These are phyloP conservation scores for Odocoileus virginianus DNA, from an alignment of 2,113 vertebrate species.

Conservation along the genomic window DNA sequence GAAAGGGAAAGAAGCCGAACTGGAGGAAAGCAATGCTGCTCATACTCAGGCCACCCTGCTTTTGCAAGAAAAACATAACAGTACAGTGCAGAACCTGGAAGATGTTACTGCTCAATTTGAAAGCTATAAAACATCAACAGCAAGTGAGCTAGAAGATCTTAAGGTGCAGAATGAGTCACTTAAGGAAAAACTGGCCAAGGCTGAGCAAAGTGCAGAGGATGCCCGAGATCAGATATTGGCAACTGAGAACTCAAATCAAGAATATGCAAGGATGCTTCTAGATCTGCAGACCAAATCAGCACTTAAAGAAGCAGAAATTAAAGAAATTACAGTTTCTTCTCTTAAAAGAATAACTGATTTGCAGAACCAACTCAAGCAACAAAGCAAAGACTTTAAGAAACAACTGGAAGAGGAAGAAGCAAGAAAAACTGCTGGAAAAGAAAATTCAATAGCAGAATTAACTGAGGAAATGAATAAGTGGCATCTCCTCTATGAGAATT, in stretches of 20 bases:
- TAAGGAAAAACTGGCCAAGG: conserved; percentile 76
- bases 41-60: conserved; percentile 73
- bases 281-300: conserved; percentile 84
- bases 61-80: conserved; percentile 80
- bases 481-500: conserved; percentile 89
- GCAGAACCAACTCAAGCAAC: conserved; percentile 81
- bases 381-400: conserved; percentile 78
- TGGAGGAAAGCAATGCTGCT: conserved; percentile 70
- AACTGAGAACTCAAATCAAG: conserved; percentile 78
- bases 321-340: conserved; percentile 72
- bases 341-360: conserved; percentile 73
- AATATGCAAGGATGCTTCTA: conserved; percentile 85
- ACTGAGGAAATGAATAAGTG: conserved; percentile 80
- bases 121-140: conserved; percentile 81
- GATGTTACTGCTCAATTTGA: conserved; percentile 83
- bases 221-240: conserved; percentile 75
- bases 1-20: conserved; percentile 81
- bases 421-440: conserved; percentile 72
- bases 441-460: conserved; percentile 70
- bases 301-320: conserved; percentile 84
- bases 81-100: conserved; percentile 75
- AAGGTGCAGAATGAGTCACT: conserved; percentile 75
- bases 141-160: conserved; percentile 73
- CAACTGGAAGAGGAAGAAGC: conserved; percentile 75
- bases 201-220: conserved; percentile 76